Evolutionary conservation across 2,888 invertebrate genomes (phyloP), one percentile per base, ranked within the genome.

Genomic region (Spicauda simplicius): DNA sequence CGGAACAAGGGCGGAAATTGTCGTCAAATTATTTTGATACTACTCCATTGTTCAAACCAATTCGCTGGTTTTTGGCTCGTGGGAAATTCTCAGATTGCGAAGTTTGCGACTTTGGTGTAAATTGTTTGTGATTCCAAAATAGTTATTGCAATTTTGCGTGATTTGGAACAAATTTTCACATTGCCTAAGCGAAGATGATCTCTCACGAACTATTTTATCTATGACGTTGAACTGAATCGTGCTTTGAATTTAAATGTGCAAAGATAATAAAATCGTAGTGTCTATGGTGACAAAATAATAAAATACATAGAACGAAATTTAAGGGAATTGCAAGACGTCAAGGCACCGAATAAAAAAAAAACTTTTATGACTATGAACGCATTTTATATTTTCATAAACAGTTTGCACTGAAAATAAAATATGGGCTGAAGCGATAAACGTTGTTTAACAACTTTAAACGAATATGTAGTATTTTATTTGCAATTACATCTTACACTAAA

Each of bases 11-110:
- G 19, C 54, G 55, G 60, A 55, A 55, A 66, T 66, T 48, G 59
- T 55, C 45, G 45, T 59, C 20, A 60, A 59, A 55, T 48, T 63
- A 60, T 59, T 66, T 66, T 66, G 66, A 66, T 60, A 66, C 41
- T 55, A 14, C 53, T 59, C 55, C 60, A 66, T 66, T 66, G 66
- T 65, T 66, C 60, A 48, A 19, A 58, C 12, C 41, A 37, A 48
- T 48, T 50, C 59, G 57, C 48, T 48, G 60, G 19, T 33, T 60
- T 60, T 59, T 54, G 59, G 48, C 30, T 59, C 60, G 65, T 66
- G 65, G 60, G 65, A 66, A 59, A 33, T 19, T 55, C 50, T 53
- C 2, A 14, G 1, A 61, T 53, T 61, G 61, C 61, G 37, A 53
- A 48, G 54, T 60, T 58, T 65, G 5, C 54, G 16, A 59, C 20